Conservation (phyloP, 2,888 invertebrate species). For the Octodonta nipae region DNA sequence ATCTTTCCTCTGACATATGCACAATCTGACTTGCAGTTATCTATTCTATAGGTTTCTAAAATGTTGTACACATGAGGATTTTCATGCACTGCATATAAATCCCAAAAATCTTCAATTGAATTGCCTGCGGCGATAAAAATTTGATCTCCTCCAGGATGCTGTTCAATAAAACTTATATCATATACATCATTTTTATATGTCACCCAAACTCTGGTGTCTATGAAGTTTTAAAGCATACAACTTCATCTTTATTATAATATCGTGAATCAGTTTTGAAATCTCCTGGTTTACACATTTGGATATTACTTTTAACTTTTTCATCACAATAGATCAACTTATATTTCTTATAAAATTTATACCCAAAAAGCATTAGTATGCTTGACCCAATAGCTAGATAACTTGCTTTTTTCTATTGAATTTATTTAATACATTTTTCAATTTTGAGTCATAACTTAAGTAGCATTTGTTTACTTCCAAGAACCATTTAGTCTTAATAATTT, state of each 20-base stretch:
- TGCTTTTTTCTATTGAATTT: too few species aligned
- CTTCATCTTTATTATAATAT: constrained; percentile 55
- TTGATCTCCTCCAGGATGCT: constrained; percentile 85
- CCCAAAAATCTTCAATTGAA: constrained; percentile 88
- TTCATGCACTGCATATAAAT: constrained; percentile 76
- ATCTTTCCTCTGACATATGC: constrained; percentile 43
- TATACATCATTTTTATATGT: constrained; percentile 79
- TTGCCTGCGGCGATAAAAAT: constrained; percentile 84
- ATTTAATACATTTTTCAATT: too few species aligned
- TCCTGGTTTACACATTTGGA: too few species aligned
- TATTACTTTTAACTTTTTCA: too few species aligned
- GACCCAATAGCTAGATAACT: too few species aligned
- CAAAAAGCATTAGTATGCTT: too few species aligned
- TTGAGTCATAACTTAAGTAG: too few species aligned
- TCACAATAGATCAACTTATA: too few species aligned
- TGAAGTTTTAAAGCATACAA: constrained; percentile 56
- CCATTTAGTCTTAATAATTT: too few species aligned
- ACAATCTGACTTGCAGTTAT: too few species aligned
- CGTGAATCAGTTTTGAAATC: constrained; percentile 41
- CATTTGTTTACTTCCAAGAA: too few species aligned
- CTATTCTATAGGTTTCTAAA: constrained; percentile 78
- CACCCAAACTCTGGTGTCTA: constrained; percentile 56
- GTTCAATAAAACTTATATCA: constrained; percentile 75
- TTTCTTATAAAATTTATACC: too few species aligned
- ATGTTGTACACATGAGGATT: constrained; percentile 56